These are phyloP conservation scores for Asarcornis scutulata DNA, from an alignment of 2,113 vertebrate species.

Conservation along the genomic window DNA sequence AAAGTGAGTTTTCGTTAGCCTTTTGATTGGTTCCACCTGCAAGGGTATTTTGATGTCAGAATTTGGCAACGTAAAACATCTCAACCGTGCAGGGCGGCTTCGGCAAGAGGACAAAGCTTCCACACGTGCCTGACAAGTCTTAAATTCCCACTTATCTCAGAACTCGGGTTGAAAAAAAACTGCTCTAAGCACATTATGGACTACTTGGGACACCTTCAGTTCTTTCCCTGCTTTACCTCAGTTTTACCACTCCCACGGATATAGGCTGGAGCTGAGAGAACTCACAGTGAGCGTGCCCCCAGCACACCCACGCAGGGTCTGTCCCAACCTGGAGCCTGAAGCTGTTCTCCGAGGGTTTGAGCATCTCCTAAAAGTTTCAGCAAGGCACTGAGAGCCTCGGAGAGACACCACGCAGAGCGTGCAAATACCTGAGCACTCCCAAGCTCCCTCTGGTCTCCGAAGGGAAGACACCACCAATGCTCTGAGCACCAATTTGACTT, in stretches of 20 bases:
- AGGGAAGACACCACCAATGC: not conserved
- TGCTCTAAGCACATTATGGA: not conserved
- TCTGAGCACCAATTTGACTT: not conserved
- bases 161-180: not conserved
- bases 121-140: not conserved
- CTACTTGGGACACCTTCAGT: not conserved
- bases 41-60: not conserved
- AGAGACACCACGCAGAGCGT: not conserved
- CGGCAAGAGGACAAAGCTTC: not conserved
- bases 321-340: not conserved
- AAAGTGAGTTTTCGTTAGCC: conserved; percentile 10
- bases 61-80: not conserved
- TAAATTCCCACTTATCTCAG: not conserved
- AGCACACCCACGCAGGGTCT: accelerated
- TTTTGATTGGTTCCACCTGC: not conserved
- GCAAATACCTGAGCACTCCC: not conserved
- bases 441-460: not conserved
- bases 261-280: not conserved
- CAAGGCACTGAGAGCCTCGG: not conserved
- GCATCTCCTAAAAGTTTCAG: not conserved
- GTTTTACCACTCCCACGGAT: not conserved
- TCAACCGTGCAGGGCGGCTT: not conserved
- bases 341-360: not conserved
- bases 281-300: not conserved
- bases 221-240: not conserved